Conservation (phyloP, 2,113 vertebrate species). For the Cavia porcellus region DNA sequence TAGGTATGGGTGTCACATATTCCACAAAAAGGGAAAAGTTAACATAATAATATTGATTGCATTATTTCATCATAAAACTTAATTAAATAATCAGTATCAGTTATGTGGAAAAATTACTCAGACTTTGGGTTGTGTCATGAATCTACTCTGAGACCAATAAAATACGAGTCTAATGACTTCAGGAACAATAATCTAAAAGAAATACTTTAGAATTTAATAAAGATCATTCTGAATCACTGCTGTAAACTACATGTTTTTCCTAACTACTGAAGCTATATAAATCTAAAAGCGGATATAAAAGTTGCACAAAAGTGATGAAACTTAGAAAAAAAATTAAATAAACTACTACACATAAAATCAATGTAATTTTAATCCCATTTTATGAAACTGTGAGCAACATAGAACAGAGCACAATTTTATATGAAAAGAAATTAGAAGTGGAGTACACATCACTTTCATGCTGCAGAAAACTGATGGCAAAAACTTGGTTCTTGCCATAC, state of each 20-base stretch:
- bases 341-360: constrained; percentile 7
- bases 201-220: constrained; percentile 51
- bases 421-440: background rate
- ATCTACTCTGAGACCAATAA: background rate
- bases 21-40: background rate
- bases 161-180: background rate
- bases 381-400: background rate
- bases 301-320: background rate
- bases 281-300: background rate
- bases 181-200: constrained; percentile 15
- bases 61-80: constrained; percentile 23
- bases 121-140: background rate
- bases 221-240: background rate
- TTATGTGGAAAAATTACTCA: background rate
- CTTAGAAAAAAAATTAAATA: background rate
- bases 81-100: background rate
- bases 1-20: constrained; percentile 22
- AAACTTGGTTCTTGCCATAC: background rate
- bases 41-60: background rate
- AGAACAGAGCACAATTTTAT: background rate
- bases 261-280: background rate
- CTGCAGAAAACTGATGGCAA: background rate
- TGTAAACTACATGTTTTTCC: background rate
- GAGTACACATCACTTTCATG: background rate
- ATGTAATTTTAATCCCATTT: background rate